phyloP scores from a whole-genome alignment of 2,113 vertebrate genomes.

The Serilophus lunatus region DNA sequence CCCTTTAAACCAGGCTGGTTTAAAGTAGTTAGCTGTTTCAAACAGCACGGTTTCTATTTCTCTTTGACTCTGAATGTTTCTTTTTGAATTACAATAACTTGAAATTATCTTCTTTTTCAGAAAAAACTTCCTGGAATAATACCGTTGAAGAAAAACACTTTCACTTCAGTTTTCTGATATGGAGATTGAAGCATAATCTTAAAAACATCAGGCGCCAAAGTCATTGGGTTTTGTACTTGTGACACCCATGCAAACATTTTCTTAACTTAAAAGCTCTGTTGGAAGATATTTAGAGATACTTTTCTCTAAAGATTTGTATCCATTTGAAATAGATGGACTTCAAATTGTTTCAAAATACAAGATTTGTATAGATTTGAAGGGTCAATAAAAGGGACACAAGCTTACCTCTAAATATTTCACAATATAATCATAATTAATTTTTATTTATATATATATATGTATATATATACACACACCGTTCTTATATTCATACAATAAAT shows the following conservation, averaged over 20 bases:
- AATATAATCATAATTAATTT: not conserved
- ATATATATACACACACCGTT: not conserved
- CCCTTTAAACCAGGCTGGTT: not conserved
- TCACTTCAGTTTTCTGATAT: not conserved
- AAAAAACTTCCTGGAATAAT: not conserved
- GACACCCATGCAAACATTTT: not conserved
- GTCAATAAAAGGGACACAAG: fast-evolving
- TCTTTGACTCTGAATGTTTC: not conserved
- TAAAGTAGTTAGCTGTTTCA: not conserved
- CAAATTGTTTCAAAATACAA: not conserved
- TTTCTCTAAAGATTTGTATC: not conserved
- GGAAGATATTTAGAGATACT: not conserved
- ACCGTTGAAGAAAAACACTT: not conserved
- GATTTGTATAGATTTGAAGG: not conserved
- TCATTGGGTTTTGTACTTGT: not conserved
- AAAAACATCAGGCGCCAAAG: not conserved
- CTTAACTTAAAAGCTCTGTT: not conserved
- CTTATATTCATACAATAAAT: not conserved
- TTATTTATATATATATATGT: no score
- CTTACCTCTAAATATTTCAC: not conserved
- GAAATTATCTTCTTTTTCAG: not conserved
- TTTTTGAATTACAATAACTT: not conserved
- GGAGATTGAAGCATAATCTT: not conserved
- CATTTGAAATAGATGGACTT: not conserved
- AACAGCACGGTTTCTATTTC: not conserved